Evolutionary conservation across 2,888 invertebrate genomes (phyloP), one percentile per base, ranked within the genome.

Genomic region (Orchestes rusci): DNA sequence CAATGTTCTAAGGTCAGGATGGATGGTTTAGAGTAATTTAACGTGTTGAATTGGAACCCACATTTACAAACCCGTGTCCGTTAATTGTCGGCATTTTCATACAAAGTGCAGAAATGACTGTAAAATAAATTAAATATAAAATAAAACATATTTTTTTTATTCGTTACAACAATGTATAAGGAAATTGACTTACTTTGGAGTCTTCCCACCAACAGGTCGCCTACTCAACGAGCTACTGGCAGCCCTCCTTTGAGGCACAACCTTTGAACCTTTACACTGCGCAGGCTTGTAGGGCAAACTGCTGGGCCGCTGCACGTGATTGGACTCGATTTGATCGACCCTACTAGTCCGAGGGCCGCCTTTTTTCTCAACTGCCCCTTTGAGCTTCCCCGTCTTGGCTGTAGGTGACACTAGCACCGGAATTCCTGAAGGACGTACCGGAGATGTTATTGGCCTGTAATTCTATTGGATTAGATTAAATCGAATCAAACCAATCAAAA

Each of bases 201-300:
- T 60, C 35, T 55, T 44, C 5, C 34, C 42, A 59, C 37, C 58
- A 19, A 71, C 62, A 35, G 72, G 69, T 55, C 74, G 66, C 67
- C 77, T 56, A 63, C 76, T 74, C 39, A 75, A 62, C 1, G 82
- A 83, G 16, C 81, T 80, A 10, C 83, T 82, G 3, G 78, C 80
- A 10, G 83, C 83, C 50, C 83, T 71, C 53, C 82, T 72, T 16
- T 73, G 74, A 2, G 72, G 73, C 13, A 70, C 62, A 13, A 61
- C 50, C 54, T 69, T 68, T 7, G 60, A 55, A 16, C 56, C 56
- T 37, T 54, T 61, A 42, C 59, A 62, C 15, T 52, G 38, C 12
- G 59, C 57, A 75, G 75, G 52, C 15, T 80, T 78, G 65, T 84
- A 82, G 15, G 84, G 83, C 54, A 84, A 66, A 50, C 83, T 83